Base-by-base conservation (phyloP, 2,888 invertebrate genomes). In the Chrysodeixis includens region DNA sequence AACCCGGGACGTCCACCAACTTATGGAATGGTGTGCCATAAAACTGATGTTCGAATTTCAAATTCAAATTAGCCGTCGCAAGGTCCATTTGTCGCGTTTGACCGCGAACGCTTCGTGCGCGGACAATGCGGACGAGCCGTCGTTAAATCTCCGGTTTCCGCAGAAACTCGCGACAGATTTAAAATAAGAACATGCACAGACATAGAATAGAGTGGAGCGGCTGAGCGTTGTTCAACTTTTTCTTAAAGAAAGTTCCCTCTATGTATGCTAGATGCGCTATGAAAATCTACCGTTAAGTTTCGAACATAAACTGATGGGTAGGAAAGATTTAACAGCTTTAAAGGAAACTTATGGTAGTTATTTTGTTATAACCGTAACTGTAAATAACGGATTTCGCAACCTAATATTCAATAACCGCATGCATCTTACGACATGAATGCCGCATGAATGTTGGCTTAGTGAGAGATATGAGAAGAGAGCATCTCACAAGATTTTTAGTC, bases 121-220 rank as follows among this genome's bases (percentile, higher is more conserved):
- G 93, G 93, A 93, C 93, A 94, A 93, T 93, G 83, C 90, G 86
- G 94, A 94, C 92, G 93, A 91, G 88, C 83, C 89, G 89, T 93
- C 93, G 93, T 94, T 92, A 93, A 94, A 90, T 92, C 90, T 89
- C 88, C 84, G 86, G 89, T 93, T 93, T 93, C 93, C 93, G 92
- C 85, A 90, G 93, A 93, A 93, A 93, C 86, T 84, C 87, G 86
- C 87, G 86, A 86, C 91, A 89, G 88, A 88, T 91, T 93, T 92
- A 92, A 91, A 94, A 93, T 93, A 92, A 93, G 93, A 92, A 92
- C 92, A 89, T 70, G 87, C 82, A 88, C 86, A 88, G 76, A 73
- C 83, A 76, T 81, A 82, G 78, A 69, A 81, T 84, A 81, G 89
- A 88, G 84, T 76, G 76, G 88, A 81, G 78, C 65, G 59, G 68